Base-by-base conservation (phyloP, 2,113 vertebrate genomes). In the Callaeas wilsoni region DNA sequence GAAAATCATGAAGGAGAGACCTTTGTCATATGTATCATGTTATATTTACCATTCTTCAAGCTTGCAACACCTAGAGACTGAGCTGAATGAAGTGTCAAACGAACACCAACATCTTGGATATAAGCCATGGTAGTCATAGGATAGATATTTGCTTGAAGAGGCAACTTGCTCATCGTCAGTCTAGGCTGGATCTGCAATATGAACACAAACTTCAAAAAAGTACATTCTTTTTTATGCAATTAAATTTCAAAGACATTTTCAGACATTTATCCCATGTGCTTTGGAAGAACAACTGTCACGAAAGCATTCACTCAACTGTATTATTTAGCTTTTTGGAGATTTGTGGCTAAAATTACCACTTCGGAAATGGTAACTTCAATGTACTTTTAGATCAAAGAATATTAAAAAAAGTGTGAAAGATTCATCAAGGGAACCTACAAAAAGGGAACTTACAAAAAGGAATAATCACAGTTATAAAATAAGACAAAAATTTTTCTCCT, bases 91-190 rank as follows among this genome's bases (percentile, higher is more conserved):
- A 99, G 97, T 3, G 98, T 98, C 79, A 99, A 74, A 17, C 99
- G 98, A 63, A 96, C 30, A 0, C 62, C 46, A 1, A 68, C 23
- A 86, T 99, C 99, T 96, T 99, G 98, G 49, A 99, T 94, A 78
- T 99, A 99, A 1, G 97, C 93, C 96, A 99, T 98, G 13, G 99
- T 98, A 44, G 96, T 98, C 98, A 99, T 99, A 4, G 99, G 99
- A 93, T 99, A 99, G 37, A 99, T 98, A 97, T 99, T 99, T 11
- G 99, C 99, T 97, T 99, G 99, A 94, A 99, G 95, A 60, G 99
- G 99, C 81, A 99, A 97, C 97, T 99, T 99, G 52, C 67, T 95
- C 97, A 99, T 97, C 0, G 98, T 98, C 88, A 97, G 84, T 84
- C 99, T 98, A 67, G 99, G 98, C 84, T 99, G 99, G 97, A 99